Evolutionary conservation across 35 echinoderm and acorn worm genomes (phyloP).

Genomic region (Antedon bifida): DNA sequence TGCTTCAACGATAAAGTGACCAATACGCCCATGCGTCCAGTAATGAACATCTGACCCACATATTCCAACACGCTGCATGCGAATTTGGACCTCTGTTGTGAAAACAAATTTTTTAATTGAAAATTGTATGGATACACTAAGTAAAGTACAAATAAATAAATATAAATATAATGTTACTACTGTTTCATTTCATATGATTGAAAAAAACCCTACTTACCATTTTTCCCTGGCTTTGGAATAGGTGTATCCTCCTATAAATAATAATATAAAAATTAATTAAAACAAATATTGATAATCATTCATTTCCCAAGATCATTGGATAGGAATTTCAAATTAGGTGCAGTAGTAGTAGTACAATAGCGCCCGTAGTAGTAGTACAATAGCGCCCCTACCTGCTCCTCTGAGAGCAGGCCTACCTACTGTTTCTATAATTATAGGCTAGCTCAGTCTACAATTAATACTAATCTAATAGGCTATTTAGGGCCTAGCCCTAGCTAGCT

Average conservation of each 20-base stretch:
- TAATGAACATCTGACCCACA: conserved; percentile 84
- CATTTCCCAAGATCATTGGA: no score
- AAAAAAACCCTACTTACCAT: conserved; percentile 23
- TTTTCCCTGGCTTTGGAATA: conserved; percentile 27
- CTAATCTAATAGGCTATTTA: no score
- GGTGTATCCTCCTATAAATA: conserved; percentile 30
- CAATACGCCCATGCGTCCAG: conserved; percentile 49
- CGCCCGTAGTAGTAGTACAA: no score
- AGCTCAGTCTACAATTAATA: no score
- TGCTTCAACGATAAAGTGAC: conserved; percentile 42
- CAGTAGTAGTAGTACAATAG: no score
- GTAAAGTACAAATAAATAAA: not conserved
- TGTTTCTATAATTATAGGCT: no score
- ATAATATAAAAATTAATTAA: conserved; percentile 4
- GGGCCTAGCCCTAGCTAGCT: no score
- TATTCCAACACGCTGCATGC: conserved; percentile 71
- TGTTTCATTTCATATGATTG: not conserved
- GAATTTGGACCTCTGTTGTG: conserved; percentile 50
- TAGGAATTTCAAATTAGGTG: no score
- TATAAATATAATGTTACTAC: not conserved
- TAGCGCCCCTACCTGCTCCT: no score
- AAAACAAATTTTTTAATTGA: not conserved
- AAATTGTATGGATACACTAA: not conserved
- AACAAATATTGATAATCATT: no score
- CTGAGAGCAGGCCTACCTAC: no score